Base-by-base conservation (phyloP, 2,888 invertebrate species). In the Venusia cambrica region DNA sequence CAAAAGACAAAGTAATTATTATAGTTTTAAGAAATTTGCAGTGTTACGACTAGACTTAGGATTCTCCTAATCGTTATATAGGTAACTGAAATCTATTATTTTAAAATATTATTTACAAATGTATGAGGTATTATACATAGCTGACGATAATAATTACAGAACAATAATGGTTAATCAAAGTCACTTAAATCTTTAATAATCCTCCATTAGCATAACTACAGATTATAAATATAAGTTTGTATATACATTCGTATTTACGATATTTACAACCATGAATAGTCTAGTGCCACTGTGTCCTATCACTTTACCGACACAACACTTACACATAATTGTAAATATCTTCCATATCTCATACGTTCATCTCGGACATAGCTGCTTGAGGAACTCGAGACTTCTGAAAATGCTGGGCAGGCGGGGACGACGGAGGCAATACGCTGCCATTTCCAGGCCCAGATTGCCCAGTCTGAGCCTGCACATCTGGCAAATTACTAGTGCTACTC, bases 311-410 rank as follows among this genome's bases (percentile, higher is more conserved):
- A 46, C 36, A 60, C 50, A 51, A 63, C 81, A 79, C 78, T 76
- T 78, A 87, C 68, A 87, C 87, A 84, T 87, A 87, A 81, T 87
- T 87, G 83, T 87, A 87, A 87, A 87, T 87, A 87, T 87, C 87
- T 55, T 87, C 87, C 76, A 85, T 87, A 51, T 88, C 88, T 95
- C 95, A 95, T 92, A 95, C 95, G 64, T 94, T 90, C 94, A 95
- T 95, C 81, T 95, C 95, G 46, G 93, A 94, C 89, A 95, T 94
- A 7, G 94, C 93, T 38, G 94, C 94, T 74, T 94, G 93, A 20
- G 93, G 93, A 50, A 94, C 91, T 61, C 91, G 67, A 4, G 85
- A 76, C 48, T 81, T 89, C 69, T 91, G 90, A 50, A 81, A 85
- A 48, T 83, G 78, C 14, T 78, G 77, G 1, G 74, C 58, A 1